Evolutionary conservation across 2,888 invertebrate species (phyloP).

Genomic region (Melanostoma scalare): DNA sequence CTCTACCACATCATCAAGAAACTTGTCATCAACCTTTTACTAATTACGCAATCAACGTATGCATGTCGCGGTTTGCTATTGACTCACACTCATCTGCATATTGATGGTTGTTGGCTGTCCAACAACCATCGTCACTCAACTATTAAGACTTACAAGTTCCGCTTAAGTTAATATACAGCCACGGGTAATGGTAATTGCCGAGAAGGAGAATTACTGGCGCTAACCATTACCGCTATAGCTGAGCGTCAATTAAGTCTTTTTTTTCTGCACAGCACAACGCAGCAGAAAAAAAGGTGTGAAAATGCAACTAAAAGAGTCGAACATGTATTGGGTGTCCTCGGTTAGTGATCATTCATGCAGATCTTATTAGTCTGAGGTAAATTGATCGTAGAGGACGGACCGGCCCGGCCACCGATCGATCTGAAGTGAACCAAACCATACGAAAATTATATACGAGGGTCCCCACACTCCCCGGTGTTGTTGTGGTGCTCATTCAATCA

Average conservation of each 20-base stretch:
- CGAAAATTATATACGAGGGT: too few relatives aligned
- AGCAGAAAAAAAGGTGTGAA: constrained; percentile 63
- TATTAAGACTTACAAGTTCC: constrained; percentile 52
- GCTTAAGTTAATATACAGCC: constrained; percentile 28
- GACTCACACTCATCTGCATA: constrained; percentile 72
- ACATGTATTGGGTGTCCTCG: constrained; percentile 49
- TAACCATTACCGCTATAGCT: constrained; percentile 56
- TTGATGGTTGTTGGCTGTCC: constrained; percentile 67
- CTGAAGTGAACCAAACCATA: too few relatives aligned
- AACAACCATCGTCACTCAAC: constrained; percentile 54
- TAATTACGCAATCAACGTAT: constrained; percentile 67
- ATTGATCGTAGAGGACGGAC: background rate
- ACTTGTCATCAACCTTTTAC: constrained; percentile 62
- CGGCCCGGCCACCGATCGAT: too few relatives aligned
- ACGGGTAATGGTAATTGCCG: constrained; percentile 20
- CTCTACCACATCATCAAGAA: constrained; percentile 30
- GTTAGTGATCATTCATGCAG: constrained; percentile 58
- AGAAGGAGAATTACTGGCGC: constrained; percentile 60
- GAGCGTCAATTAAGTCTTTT: constrained; percentile 60
- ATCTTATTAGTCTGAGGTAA: constrained; percentile 34
- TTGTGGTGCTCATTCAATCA: constrained; percentile 21
- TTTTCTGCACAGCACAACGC: background rate
- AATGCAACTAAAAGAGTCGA: constrained; percentile 54
- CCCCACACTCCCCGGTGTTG: too few relatives aligned
- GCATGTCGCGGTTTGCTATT: constrained; percentile 51